Conservation (phyloP, 2,113 vertebrate species). For the Synchiropus splendidus region DNA sequence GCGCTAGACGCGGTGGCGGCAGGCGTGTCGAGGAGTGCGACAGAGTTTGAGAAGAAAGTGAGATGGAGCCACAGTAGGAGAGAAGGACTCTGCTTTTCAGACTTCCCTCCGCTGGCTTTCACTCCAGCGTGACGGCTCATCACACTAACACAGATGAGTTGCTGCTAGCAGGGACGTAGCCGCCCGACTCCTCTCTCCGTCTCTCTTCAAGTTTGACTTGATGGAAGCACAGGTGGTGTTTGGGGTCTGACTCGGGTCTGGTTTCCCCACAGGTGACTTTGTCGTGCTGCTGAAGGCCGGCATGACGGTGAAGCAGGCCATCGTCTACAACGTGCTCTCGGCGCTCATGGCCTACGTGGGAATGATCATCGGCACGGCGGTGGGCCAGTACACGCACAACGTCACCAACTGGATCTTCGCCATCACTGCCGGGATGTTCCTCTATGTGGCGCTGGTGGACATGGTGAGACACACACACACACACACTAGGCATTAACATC, state of each 20-base stretch:
- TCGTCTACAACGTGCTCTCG: slow-evolving; percentile 93
- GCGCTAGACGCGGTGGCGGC: slow-evolving; percentile 41
- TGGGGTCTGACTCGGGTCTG: not conserved
- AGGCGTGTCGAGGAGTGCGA: slow-evolving; percentile 34
- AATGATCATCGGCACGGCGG: slow-evolving; percentile 89
- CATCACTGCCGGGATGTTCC: slow-evolving; percentile 96
- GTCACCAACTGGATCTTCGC: slow-evolving; percentile 98
- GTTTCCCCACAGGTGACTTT: slow-evolving; percentile 90
- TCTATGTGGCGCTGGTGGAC: slow-evolving; percentile 94
- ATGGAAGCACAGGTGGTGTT: not conserved
- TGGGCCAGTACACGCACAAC: slow-evolving; percentile 92
- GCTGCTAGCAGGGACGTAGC: slow-evolving; percentile 8
- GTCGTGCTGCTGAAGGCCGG: slow-evolving; percentile 95
- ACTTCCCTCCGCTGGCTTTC: no score
- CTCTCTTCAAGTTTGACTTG: slow-evolving; percentile 41
- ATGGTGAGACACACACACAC: slow-evolving; percentile 74
- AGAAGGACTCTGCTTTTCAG: slow-evolving; percentile 9
- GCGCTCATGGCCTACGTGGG: slow-evolving; percentile 96
- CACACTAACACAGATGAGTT: slow-evolving; percentile 54
- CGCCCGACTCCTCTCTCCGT: no score
- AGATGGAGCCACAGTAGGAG: slow-evolving; percentile 5
- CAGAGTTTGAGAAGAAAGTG: slow-evolving; percentile 10
- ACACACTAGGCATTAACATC: slow-evolving; percentile 2
- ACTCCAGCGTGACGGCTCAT: slow-evolving; percentile 53
- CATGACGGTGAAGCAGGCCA: slow-evolving; percentile 94